phyloP scores from a whole-genome alignment of 2,888 invertebrate species.

The Taphrorychus bicolor region DNA sequence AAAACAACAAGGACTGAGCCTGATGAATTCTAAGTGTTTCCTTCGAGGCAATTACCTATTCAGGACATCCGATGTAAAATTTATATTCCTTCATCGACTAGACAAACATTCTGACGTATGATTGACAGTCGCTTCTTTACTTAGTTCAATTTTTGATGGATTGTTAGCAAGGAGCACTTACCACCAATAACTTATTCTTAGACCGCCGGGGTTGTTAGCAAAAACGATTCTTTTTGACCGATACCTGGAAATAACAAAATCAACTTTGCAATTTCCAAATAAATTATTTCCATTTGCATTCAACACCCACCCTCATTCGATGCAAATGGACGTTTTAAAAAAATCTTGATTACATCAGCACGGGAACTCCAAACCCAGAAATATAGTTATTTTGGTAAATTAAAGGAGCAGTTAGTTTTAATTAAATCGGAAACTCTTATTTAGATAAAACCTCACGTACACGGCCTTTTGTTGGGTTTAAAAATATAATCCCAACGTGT shows the following conservation, averaged over 20 bases:
- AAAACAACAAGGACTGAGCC: conserved; percentile 31
- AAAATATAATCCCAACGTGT: conserved; percentile 33
- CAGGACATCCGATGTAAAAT: conserved; percentile 13
- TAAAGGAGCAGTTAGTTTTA: conserved; percentile 32
- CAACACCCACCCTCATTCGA: not conserved
- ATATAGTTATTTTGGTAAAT: conserved; percentile 7
- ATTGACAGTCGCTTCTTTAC: conserved; percentile 2
- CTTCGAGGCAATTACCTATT: conserved; percentile 20
- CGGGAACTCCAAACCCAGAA: not conserved
- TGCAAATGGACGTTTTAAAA: not conserved
- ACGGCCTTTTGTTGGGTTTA: conserved; percentile 27
- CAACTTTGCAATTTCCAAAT: not conserved
- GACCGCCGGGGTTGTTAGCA: too few relatives aligned
- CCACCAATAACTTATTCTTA: not conserved
- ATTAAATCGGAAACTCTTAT: conserved; percentile 35
- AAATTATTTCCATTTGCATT: conserved; percentile 1
- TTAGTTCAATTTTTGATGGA: not conserved
- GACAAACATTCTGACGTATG: conserved; percentile 17
- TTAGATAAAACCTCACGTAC: conserved; percentile 35
- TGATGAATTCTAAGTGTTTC: conserved; percentile 25
- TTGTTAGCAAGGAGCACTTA: not conserved
- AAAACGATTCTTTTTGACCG: too few relatives aligned
- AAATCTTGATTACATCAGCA: not conserved
- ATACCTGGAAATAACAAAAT: not conserved
- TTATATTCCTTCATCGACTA: conserved; percentile 17